phyloP scores from a whole-genome alignment of 2,113 vertebrate genomes.

The Paralichthys olivaceus region DNA sequence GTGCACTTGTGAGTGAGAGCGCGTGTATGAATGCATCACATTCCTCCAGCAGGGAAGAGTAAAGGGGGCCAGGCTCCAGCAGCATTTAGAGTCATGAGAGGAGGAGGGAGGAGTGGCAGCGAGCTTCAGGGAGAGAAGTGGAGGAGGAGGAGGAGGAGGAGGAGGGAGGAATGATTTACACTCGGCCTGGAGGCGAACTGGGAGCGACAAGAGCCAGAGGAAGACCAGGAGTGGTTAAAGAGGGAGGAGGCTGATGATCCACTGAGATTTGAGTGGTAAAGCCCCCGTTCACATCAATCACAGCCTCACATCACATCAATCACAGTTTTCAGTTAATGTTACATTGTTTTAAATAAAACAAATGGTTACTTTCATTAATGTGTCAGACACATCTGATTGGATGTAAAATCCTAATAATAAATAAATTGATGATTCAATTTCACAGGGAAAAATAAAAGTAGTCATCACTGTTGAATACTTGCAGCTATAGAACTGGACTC shows the following conservation, averaged over 20 bases:
- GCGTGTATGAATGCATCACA: constrained; percentile 12
- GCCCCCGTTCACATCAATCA: neutral
- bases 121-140: constrained; percentile 30
- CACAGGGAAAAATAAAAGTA: neutral
- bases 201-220: neutral
- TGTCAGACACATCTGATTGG: too few relatives aligned
- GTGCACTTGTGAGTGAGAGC: neutral
- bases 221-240: neutral
- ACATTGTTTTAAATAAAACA: neutral
- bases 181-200: constrained; percentile 6
- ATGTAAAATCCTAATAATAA: too few relatives aligned
- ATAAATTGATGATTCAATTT: too few relatives aligned
- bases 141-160: constrained; percentile 10
- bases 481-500: too few relatives aligned
- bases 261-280: neutral
- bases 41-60: constrained; percentile 60
- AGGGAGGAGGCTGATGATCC: neutral
- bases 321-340: neutral
- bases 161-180: neutral
- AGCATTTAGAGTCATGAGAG: constrained; percentile 41
- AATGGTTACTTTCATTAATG: neutral
- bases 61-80: constrained; percentile 52
- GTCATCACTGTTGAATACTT: neutral
- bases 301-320: neutral
- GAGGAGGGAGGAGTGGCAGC: constrained; percentile 59